Percentiles rank a stretch among this genome's conserved stretches.
phyloP scores from a whole-genome alignment of 2,797 vertebrate species.

The Macrochelys suwanniensis region DNA sequence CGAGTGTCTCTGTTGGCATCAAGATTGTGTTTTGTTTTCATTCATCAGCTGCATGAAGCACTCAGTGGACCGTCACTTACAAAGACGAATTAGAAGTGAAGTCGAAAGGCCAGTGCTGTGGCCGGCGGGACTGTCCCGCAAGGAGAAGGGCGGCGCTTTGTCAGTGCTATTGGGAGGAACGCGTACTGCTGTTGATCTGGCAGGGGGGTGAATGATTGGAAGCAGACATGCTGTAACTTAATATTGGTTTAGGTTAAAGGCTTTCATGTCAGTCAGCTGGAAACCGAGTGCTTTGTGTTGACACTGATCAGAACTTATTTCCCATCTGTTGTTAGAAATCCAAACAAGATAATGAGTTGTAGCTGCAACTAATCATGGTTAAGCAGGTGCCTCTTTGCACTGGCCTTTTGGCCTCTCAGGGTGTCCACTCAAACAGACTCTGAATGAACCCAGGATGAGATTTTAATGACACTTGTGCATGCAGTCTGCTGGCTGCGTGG shows the following conservation, averaged over 20 bases:
- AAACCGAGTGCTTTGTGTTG: constrained; percentile 9
- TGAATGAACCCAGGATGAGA: background rate
- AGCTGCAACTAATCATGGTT: constrained; percentile 41
- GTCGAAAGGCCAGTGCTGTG: background rate
- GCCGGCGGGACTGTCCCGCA: background rate
- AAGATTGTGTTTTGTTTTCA: background rate
- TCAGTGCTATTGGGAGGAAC: background rate
- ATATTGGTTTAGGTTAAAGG: constrained; percentile 54
- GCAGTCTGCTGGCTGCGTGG: background rate
- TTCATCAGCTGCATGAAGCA: background rate
- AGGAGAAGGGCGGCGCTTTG: background rate
- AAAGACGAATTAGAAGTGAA: background rate
- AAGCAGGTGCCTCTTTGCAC: constrained; percentile 65
- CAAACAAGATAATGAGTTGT: background rate
- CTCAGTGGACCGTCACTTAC: background rate
- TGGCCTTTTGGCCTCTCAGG: constrained; percentile 6
- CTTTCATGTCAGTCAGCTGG: constrained; percentile 27
- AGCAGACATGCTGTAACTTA: constrained; percentile 6
- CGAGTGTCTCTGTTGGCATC: background rate
- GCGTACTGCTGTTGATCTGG: constrained; percentile 27
- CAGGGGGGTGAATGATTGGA: background rate
- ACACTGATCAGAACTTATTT: background rate
- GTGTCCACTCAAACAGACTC: constrained; percentile 26
- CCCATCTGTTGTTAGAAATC: constrained; percentile 5
- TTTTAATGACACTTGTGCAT: constrained; percentile 53